Percentiles rank a stretch among this genome's conserved stretches.
These are phyloP conservation scores for Plutella xylostella DNA, from an alignment of 2,888 invertebrate species.

Conservation along the genomic window DNA sequence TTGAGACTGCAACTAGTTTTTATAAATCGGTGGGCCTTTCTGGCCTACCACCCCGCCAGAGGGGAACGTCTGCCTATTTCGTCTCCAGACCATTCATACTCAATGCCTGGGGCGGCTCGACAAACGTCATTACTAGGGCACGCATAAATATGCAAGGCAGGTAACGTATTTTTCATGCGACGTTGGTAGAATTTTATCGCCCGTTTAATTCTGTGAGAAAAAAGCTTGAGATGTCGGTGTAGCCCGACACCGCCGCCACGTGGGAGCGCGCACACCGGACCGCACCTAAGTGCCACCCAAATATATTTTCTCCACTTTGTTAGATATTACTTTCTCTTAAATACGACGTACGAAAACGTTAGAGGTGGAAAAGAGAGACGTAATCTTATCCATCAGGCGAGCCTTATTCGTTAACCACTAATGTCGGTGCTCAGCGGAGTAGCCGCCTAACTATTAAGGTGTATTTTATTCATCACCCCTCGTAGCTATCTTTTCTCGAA, in stretches of 20 bases:
- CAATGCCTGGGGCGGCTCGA: slow-evolving; percentile 50
- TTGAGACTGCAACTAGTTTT: too few relatives aligned
- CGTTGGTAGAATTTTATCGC: slow-evolving; percentile 69
- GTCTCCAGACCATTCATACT: too few relatives aligned
- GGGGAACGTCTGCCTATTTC: too few relatives aligned
- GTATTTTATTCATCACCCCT: slow-evolving; percentile 53
- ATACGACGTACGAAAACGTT: slow-evolving; percentile 40
- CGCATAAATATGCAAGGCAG: slow-evolving; percentile 70
- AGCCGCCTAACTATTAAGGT: slow-evolving; percentile 46
- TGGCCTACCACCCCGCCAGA: too few relatives aligned
- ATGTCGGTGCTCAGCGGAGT: slow-evolving; percentile 50
- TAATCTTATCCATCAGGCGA: slow-evolving; percentile 58
- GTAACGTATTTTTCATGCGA: slow-evolving; percentile 70
- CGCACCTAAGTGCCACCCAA: slow-evolving; percentile 60
- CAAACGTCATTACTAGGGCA: slow-evolving; percentile 66
- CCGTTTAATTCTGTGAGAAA: slow-evolving; percentile 66
- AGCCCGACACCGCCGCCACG: slow-evolving; percentile 57
- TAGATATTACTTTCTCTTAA: slow-evolving; percentile 61
- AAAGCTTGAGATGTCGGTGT: slow-evolving; percentile 55
- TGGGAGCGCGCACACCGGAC: slow-evolving; percentile 53
- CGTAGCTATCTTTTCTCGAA: neutral
- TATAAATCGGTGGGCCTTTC: too few relatives aligned
- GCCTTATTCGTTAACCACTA: slow-evolving; percentile 50
- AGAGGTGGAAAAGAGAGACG: slow-evolving; percentile 39
- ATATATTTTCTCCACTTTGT: slow-evolving; percentile 54